phyloP scores from a whole-genome alignment of 2,888 invertebrate genomes.

The Euclidia mi region DNA sequence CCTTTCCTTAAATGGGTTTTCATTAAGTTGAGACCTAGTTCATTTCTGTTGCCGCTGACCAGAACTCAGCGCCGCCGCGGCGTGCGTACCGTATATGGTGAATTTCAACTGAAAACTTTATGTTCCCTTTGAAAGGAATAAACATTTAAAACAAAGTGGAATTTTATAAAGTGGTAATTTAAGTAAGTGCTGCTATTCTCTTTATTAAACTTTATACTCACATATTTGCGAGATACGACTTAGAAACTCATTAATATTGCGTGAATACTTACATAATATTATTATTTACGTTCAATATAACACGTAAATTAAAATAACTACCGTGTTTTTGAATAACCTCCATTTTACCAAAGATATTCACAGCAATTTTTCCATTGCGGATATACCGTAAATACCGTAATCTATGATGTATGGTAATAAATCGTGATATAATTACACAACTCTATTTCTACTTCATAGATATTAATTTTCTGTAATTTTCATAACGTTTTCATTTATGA shows the following conservation, averaged over 20 bases:
- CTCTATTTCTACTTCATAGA: conserved; percentile 16
- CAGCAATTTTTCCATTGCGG: conserved; percentile 31
- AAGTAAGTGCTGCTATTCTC: too few species aligned
- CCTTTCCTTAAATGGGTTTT: conserved; percentile 41
- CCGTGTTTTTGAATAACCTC: conserved; percentile 30
- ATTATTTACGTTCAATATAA: conserved; percentile 13
- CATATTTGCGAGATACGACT: background rate
- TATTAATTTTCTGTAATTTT: conserved; percentile 1
- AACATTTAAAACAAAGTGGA: too few species aligned
- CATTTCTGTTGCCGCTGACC: conserved; percentile 24
- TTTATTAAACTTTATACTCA: too few species aligned
- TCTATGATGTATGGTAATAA: conserved; percentile 34
- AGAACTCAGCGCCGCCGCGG: conserved; percentile 22
- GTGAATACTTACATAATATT: conserved; percentile 28
- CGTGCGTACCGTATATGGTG: conserved; percentile 31
- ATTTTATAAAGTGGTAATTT: too few species aligned
- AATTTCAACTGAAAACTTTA: conserved; percentile 19
- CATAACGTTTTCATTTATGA: conserved; percentile 14
- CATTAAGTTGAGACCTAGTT: conserved; percentile 38
- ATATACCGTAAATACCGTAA: conserved; percentile 26
- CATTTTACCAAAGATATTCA: conserved; percentile 42
- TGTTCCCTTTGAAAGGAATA: conserved; percentile 5
- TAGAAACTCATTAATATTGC: conserved; percentile 3
- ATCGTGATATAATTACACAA: conserved; percentile 42
- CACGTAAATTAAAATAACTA: conserved; percentile 34